phyloP scores from a whole-genome alignment of 2,113 vertebrate species.

The Kryptolebias marmoratus region DNA sequence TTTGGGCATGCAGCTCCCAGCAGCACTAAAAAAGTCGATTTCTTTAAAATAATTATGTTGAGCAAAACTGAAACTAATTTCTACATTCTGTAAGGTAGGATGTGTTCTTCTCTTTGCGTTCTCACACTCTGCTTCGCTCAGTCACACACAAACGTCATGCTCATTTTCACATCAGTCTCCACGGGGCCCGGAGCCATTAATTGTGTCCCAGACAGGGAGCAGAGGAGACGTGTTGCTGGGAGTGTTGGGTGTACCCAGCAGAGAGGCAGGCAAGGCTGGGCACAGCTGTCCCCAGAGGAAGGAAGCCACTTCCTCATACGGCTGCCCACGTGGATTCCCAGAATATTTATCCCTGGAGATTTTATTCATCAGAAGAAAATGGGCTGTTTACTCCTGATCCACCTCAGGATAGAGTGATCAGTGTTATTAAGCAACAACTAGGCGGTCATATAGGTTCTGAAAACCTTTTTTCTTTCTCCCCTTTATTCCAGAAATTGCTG shows the following conservation, averaged over 20 bases:
- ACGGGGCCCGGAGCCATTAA: conserved; percentile 63
- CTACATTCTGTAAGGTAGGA: conserved; percentile 3
- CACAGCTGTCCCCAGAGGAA: conserved; percentile 62
- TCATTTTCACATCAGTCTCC: conserved; percentile 68
- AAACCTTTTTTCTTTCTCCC: conserved; percentile 9
- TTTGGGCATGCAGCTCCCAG: conserved; percentile 9
- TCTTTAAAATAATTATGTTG: neutral
- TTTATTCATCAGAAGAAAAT: conserved; percentile 62
- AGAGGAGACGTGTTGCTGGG: conserved; percentile 36
- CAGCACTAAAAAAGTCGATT: neutral
- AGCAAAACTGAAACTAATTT: conserved; percentile 37
- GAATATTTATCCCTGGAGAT: conserved; percentile 65
- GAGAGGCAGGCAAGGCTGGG: conserved; percentile 70
- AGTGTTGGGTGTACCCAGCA: conserved; percentile 40
- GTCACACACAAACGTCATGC: conserved; percentile 46
- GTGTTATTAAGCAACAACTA: conserved; percentile 20
- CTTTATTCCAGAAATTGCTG: neutral
- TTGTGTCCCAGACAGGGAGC: conserved; percentile 69
- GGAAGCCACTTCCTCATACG: conserved; percentile 65
- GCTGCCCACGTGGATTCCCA: conserved; percentile 70
- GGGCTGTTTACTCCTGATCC: conserved; percentile 43
- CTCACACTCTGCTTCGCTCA: conserved; percentile 43
- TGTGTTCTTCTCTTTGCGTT: neutral
- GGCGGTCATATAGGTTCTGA: conserved; percentile 3
- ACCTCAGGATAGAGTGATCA: conserved; percentile 37